Percentiles rank a stretch among this genome's conserved stretches.
These are phyloP conservation scores for Boulengeromyrus knoepffleri DNA, from an alignment of 2,113 vertebrate genomes.

Conservation along the genomic window DNA sequence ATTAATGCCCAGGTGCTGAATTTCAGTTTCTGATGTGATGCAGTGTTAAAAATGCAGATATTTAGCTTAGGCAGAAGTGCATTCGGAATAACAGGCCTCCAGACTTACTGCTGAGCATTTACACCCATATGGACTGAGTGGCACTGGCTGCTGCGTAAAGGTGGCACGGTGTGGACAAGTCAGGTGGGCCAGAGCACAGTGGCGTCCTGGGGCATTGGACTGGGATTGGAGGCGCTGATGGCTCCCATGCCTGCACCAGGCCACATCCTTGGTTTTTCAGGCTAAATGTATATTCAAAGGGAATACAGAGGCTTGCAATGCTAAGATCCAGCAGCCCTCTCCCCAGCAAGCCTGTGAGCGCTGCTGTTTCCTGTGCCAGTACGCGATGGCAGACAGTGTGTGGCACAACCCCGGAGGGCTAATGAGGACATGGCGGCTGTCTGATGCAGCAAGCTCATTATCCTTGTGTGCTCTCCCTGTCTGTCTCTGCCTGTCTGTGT, in stretches of 20 bases:
- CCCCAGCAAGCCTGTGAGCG: slow-evolving; percentile 50
- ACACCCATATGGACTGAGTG: neutral
- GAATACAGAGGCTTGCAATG: neutral
- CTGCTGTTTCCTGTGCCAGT: slow-evolving; percentile 40
- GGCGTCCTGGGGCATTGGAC: neutral
- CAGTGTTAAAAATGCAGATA: neutral
- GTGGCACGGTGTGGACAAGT: neutral
- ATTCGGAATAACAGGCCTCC: neutral
- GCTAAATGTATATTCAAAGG: neutral
- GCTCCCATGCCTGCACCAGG: neutral
- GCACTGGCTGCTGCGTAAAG: neutral
- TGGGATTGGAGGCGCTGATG: neutral
- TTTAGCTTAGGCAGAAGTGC: neutral
- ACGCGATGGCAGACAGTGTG: slow-evolving; percentile 34
- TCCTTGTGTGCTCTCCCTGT: neutral
- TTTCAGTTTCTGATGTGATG: neutral
- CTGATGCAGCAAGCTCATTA: slow-evolving; percentile 16
- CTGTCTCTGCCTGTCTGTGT: neutral
- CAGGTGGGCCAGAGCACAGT: neutral
- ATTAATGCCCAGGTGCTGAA: neutral
- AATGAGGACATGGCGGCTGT: slow-evolving; percentile 12
- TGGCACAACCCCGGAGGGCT: neutral
- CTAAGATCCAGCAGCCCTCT: slow-evolving; percentile 41
- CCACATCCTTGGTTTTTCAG: neutral
- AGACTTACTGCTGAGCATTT: neutral